These are phyloP conservation scores for Chymomyza procnemis DNA, from an alignment of 2,888 invertebrate species.

Conservation along the genomic window DNA sequence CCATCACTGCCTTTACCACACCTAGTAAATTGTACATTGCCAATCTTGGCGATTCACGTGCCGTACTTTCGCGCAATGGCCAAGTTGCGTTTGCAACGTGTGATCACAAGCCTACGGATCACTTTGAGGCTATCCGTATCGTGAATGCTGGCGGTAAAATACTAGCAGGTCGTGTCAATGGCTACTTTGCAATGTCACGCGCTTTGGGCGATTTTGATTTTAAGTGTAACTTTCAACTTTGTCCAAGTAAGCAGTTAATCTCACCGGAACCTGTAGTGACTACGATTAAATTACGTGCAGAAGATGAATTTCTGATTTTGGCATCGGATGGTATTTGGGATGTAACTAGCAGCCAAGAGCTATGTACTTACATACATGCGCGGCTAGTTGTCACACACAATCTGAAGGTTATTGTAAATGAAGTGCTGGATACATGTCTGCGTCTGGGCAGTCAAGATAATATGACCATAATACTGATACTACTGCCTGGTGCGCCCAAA, in stretches of 20 bases:
- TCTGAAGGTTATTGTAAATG: constrained; percentile 17
- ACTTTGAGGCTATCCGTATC: constrained; percentile 94
- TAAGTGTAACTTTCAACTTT: constrained; percentile 86
- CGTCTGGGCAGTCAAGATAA: constrained; percentile 33
- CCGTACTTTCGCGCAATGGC: constrained; percentile 91
- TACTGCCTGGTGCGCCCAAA: constrained; percentile 22
- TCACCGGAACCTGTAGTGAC: constrained; percentile 98
- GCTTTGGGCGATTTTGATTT: constrained; percentile 97
- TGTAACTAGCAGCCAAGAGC: constrained; percentile 95
- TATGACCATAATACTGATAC: constrained; percentile 26
- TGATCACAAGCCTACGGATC: constrained; percentile 95
- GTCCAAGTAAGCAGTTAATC: constrained; percentile 96
- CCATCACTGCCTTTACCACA: constrained; percentile 95
- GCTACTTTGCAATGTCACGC: constrained; percentile 94
- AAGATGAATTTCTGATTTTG: constrained; percentile 95
- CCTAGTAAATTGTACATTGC: constrained; percentile 89
- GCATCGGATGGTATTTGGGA: constrained; percentile 99
- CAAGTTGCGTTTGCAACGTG: constrained; percentile 90
- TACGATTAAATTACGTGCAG: too few species aligned
- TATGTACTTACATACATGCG: constrained; percentile 73
- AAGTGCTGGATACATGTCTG: constrained; percentile 26
- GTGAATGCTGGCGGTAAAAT: constrained; percentile 97
- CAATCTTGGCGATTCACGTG: constrained; percentile 96
- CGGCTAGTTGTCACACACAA: constrained; percentile 17
- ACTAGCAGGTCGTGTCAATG: constrained; percentile 96